Evolutionary conservation across 2,888 invertebrate species (phyloP), one percentile per base, ranked within the genome.

Genomic region (Anoplius nigerrimus): DNA sequence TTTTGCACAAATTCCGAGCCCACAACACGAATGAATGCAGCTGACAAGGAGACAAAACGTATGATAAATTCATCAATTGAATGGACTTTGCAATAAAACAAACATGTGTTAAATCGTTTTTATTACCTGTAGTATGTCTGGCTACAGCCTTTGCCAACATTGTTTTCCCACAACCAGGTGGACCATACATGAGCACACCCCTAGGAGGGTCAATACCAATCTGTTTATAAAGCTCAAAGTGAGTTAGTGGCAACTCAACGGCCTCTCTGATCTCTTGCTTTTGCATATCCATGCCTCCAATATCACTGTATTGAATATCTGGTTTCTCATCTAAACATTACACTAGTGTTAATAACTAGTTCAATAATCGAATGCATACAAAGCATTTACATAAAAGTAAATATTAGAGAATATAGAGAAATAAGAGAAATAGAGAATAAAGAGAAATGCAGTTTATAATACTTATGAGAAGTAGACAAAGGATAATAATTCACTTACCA

Each of bases 1-100:
- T 99, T 99, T 90, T 99, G 99, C 4, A 99, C 99, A 89, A 99
- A 99, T 90, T 99, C 99, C 0, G 98, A 99, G 3, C 99, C 99
- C 18, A 99, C 99, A 16, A 99, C 99, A 74, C 99, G 93, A 83
- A 99, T 99, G 88, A 99, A 99, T 0, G 99, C 97, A 82, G 99
- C 99, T 92, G 84, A n/a, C 89, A 86, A 66, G 57, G n/a, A 45
- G 4, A 57, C 0, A 13, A 11, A 34, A 34, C 11, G 34, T 1
- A 34, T 34, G 11, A 6, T 34, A 24, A 4, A 24, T 24, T 24
- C 6, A n/a, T n/a, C n/a, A n/a, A 8, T 13, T 42, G 45, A 6
- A n/a, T 52, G 53, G 18, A 48, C 43, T 24, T 22, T 16, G 21
- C 8, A n/a, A 20, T 20, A 22, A 8, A 22, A 51, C 24, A 51